phyloP scores from a whole-genome alignment of 2,797 vertebrate genomes.

The Tapera naevia region DNA sequence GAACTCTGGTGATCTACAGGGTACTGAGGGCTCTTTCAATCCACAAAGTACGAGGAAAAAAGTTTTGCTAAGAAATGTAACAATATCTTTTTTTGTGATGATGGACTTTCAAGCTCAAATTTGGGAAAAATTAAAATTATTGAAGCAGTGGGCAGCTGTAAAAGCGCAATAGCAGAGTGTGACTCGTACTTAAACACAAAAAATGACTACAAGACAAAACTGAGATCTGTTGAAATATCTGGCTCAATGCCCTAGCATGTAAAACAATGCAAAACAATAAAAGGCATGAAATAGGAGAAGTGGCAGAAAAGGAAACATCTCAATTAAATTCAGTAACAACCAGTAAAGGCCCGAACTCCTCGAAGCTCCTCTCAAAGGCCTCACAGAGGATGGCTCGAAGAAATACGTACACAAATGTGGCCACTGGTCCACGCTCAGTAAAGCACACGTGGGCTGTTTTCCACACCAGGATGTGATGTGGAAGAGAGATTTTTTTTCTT shows the following conservation, averaged over 20 bases:
- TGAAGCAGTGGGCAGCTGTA: background rate
- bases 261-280: background rate
- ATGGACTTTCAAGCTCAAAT: background rate
- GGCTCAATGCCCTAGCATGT: background rate
- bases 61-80: background rate
- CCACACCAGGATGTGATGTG: background rate
- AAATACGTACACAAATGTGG: fast-evolving
- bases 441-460: background rate
- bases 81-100: background rate
- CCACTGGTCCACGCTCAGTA: background rate
- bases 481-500: background rate
- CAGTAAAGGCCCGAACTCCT: background rate
- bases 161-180: background rate
- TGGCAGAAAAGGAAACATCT: background rate
- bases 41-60: background rate
- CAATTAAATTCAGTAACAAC: background rate
- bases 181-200: background rate
- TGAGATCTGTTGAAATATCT: background rate
- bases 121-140: background rate
- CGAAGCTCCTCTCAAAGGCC: background rate
- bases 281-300: background rate
- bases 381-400: background rate
- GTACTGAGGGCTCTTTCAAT: background rate
- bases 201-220: background rate
- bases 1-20: background rate